Percentiles rank a stretch among this genome's conserved stretches.
phyloP scores from a whole-genome alignment of 1,140 invertebrate genomes.

The Drosophila prosaltans region DNA sequence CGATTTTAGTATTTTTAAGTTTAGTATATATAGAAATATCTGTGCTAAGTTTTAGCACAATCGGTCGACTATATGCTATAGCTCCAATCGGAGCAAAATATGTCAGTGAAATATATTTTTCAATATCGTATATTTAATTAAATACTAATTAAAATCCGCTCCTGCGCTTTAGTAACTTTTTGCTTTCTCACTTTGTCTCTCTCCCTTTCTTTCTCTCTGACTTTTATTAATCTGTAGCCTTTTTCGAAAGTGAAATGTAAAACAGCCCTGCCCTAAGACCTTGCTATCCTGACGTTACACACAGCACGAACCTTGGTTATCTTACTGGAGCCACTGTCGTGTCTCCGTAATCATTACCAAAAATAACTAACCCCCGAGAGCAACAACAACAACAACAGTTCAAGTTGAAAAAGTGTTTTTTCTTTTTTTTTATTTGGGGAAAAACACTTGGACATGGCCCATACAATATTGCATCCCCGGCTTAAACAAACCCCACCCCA shows the following conservation, averaged over 20 bases:
- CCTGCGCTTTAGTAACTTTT: neutral
- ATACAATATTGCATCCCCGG: neutral
- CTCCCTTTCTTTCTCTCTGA: neutral
- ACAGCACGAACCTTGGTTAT: neutral
- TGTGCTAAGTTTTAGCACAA: too few relatives aligned
- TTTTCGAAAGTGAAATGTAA: slow-evolving; percentile 3
- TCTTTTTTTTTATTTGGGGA: neutral
- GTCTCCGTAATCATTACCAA: slow-evolving; percentile 52
- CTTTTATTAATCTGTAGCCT: neutral
- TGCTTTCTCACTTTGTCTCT: neutral
- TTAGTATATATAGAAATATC: too few relatives aligned
- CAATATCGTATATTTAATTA: neutral
- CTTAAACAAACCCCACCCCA: neutral
- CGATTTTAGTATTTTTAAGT: too few relatives aligned
- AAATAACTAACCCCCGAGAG: slow-evolving; percentile 70
- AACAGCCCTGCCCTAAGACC: neutral
- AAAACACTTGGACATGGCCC: slow-evolving; percentile 40
- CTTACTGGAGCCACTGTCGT: neutral
- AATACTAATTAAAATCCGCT: neutral
- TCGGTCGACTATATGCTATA: too few relatives aligned
- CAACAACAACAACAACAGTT: slow-evolving; percentile 13
- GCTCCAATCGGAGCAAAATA: too few relatives aligned
- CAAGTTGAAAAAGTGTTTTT: slow-evolving; percentile 15
- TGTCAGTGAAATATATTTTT: too few relatives aligned
- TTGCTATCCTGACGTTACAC: neutral